A percentile compares a stretch with the other conserved stretches of the same genome.
phyloP scores from a whole-genome alignment of 2,797 vertebrate genomes.

The Propithecus perrieri region DNA sequence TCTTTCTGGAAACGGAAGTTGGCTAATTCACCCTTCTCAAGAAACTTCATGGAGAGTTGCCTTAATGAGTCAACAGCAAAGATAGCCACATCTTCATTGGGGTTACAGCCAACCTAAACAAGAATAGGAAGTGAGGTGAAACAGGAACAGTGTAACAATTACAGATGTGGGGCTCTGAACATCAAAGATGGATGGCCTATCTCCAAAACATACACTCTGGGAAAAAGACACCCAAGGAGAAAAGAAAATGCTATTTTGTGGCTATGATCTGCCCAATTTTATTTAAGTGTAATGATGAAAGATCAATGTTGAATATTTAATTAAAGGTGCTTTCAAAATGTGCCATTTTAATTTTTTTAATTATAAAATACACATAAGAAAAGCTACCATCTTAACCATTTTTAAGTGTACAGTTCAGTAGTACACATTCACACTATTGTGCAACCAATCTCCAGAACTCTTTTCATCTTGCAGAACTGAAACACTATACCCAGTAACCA shows the following conservation, averaged over 20 bases:
- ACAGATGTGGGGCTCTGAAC: background rate
- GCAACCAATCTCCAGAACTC: background rate
- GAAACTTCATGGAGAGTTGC: constrained; percentile 98
- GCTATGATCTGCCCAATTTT: background rate
- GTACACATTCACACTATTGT: background rate
- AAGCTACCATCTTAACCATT: background rate
- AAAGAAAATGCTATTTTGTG: background rate
- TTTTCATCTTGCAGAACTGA: background rate
- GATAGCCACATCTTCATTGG: constrained; percentile 97
- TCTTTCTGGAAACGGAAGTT: constrained; percentile 99
- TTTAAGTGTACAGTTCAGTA: background rate
- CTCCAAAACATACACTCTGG: background rate
- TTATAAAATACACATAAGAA: background rate
- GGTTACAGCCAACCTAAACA: constrained; percentile 96
- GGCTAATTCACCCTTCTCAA: constrained; percentile 97
- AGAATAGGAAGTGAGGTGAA: background rate
- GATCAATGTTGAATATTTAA: background rate
- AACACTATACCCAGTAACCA: background rate
- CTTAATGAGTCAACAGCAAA: constrained; percentile 97
- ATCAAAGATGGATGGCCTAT: background rate
- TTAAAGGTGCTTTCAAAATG: constrained; percentile 10
- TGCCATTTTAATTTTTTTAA: background rate
- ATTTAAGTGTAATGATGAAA: background rate
- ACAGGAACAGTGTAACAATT: background rate
- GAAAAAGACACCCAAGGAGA: background rate